Evolutionary conservation across 2,888 invertebrate genomes (phyloP), one percentile per base, ranked within the genome.

Genomic region (Psylliodes chrysocephalus): DNA sequence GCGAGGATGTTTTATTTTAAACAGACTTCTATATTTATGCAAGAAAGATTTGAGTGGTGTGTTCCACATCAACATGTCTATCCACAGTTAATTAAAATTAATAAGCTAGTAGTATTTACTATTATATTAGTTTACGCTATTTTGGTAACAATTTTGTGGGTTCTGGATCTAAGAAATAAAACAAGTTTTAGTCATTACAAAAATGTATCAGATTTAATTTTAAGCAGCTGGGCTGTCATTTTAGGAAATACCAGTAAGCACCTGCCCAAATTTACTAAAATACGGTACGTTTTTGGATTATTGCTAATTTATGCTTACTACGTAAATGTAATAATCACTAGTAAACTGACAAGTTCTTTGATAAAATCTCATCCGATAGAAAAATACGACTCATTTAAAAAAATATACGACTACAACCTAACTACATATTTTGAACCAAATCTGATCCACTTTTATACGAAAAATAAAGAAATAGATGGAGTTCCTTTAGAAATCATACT

Each of bases 281-380:
- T 51, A 7, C 28, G 51, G 33, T 51, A 51, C 18, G 30, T 51
- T 30, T 7, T 51, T 8, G 33, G 15, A 5, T 51, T 51, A 30
- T n/a, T 33, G 18, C 0, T 51, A 1, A 33, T 51, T 33, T 51
- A 17, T n/a, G 30, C 51, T 4, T 51, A 12, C 28, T 33, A 17
- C 0, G 17, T 18, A 0, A 51, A 17, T 8, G 33, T 30, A 15
- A 30, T 30, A 8, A 12, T 51, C 2, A 30, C 33, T 2, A 12
- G 33, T 18, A 51, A 17, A 10, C 14, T 51, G n/a, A 51, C 51
- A 1, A 51, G 51, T 51, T 35, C 35, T 35, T 35, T 14, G 12
- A 35, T 35, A n/a, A 14, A 12, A 12, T 35, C 14, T 2, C 2
- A 35, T 1, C 3, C 12, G 14, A 6, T 1, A 14, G 35, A 35